Evolutionary conservation across 2,797 vertebrate genomes (phyloP), one percentile per base, ranked within the genome.

Genomic region (Scleropages formosus): DNA sequence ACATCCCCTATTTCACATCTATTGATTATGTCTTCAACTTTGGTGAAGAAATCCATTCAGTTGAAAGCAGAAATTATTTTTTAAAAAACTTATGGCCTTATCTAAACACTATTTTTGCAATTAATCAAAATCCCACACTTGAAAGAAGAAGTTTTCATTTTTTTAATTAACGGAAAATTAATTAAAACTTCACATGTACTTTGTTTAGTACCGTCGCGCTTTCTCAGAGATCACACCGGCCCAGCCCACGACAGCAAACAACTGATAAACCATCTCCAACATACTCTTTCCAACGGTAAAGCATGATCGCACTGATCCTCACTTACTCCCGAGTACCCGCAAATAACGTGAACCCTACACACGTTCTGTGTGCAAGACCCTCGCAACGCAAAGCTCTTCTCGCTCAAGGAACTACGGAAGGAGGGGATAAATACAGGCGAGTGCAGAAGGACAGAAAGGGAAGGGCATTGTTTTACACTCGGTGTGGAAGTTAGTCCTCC

Each of bases 231-330:
- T 75, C 73, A 74, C 24, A 59, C 72, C 18, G 70, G 63, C 53
- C 53, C 26, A 60, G 13, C 73, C 70, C 73, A 74, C 82, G 24
- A 67, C 22, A 61, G 53, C 58, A 68, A 75, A 58, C 70, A 80
- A 77, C 58, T 46, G 58, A 64, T 16, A 53, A 39, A 74, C 70
- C 51, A 27, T 49, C 24, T 27, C 31, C 53, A 9, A 62, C 61
- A 49, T 65, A 53, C 61, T 66, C 49, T 16, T 24, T n/a, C 59
- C 46, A 76, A 73, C 26, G 78, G 53, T 74, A 72, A 82, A 79
- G 77, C 60, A 80, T 73, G 78, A 75, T 73, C 74, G 59, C 18
- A 8, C 51, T 4, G 26, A 49, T 56, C 58, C 70, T 66, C 75
- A 72, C 78, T 77, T 77, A 77, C 73, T 51, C 47, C 63, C 6